A percentile compares a stretch with the other conserved stretches of the same genome.
Conservation (phyloP, 2,888 invertebrate genomes). For the Drosophila melanosoma region DNA sequence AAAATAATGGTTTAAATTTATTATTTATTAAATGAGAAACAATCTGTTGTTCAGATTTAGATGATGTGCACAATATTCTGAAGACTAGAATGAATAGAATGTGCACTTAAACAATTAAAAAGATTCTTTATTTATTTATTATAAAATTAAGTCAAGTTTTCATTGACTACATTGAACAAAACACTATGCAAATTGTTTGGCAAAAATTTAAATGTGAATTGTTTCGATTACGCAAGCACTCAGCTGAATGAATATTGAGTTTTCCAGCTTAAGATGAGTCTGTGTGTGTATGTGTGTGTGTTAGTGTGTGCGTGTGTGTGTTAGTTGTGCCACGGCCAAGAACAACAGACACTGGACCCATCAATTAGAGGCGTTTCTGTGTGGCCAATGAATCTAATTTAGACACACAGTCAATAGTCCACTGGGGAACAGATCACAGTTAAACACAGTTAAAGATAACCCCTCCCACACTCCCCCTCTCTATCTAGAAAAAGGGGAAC, state of each 20-base stretch:
- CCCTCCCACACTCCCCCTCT: neutral
- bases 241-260: neutral
- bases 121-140: neutral
- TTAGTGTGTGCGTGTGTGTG: neutral
- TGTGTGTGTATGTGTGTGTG: neutral
- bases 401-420: slow-evolving; percentile 46
- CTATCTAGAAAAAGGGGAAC: slow-evolving; percentile 30
- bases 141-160: neutral
- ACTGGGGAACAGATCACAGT: neutral
- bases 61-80: neutral
- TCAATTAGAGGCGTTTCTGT: slow-evolving; percentile 63
- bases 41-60: neutral
- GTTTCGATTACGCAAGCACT: neutral
- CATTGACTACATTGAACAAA: neutral
- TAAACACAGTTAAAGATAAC: slow-evolving; percentile 24
- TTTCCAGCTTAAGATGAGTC: slow-evolving; percentile 31
- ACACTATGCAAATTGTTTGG: neutral
- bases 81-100: neutral
- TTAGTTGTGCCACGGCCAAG: neutral
- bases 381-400: slow-evolving; percentile 51
- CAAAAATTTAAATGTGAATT: neutral
- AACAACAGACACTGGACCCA: slow-evolving; percentile 49
- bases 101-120: too few species aligned
- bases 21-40: neutral
- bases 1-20: neutral